Evolutionary conservation across 2,113 vertebrate genomes (phyloP).

Genomic region (Macroglossus sobrinus): DNA sequence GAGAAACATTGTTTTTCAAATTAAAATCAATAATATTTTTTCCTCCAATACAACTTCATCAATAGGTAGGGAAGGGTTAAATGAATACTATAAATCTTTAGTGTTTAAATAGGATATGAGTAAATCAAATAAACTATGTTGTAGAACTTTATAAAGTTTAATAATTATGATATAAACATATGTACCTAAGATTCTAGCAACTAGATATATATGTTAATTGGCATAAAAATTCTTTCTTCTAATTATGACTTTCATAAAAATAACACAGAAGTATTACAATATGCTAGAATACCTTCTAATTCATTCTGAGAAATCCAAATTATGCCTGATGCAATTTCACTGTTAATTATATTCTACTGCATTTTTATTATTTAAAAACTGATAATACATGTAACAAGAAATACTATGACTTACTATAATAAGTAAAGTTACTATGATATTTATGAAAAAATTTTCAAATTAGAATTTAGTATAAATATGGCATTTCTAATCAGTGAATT

Average conservation of each 20-base stretch:
- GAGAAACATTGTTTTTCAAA: slow-evolving; percentile 8
- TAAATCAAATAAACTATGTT: not conserved
- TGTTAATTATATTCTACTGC: not conserved
- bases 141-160: slow-evolving; percentile 17
- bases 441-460: not conserved
- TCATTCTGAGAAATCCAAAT: not conserved
- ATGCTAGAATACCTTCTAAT: not conserved
- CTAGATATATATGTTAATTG: not conserved
- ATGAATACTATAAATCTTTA: not conserved
- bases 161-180: not conserved
- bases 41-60: not conserved
- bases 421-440: not conserved
- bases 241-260: slow-evolving; percentile 13
- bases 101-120: not conserved
- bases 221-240: not conserved
- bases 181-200: not conserved
- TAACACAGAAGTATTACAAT: not conserved
- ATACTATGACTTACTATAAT: not conserved
- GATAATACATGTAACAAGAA: not conserved
- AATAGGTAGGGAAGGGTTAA: not conserved
- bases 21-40: not conserved
- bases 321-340: not conserved
- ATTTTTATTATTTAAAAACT: not conserved
- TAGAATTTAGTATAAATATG: not conserved
- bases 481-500: not conserved